phyloP scores from a whole-genome alignment of 2,113 vertebrate genomes.

The zebrafish (Danio rerio) region DNA sequence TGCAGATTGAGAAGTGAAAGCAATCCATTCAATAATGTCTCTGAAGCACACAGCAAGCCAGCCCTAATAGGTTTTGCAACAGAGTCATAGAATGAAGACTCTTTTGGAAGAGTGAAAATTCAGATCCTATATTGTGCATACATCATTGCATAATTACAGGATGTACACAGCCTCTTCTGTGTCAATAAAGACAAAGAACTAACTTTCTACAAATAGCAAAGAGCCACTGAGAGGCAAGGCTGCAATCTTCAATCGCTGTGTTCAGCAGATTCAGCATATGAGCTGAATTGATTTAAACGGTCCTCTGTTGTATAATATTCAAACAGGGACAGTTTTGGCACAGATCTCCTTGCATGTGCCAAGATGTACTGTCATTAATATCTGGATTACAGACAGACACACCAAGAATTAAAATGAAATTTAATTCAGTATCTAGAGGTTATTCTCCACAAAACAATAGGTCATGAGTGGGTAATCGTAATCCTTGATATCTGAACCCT shows the following conservation, averaged over 20 bases:
- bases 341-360: constrained; percentile 57
- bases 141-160: constrained; percentile 2
- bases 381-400: constrained; percentile 66
- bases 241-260: constrained; percentile 36
- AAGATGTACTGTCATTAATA: constrained; percentile 63
- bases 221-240: constrained; percentile 44
- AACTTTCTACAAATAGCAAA: constrained; percentile 28
- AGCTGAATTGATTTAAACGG: constrained; percentile 56
- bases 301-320: background rate
- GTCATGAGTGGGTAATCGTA: background rate
- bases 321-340: constrained; percentile 60
- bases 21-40: too few species aligned
- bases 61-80: background rate
- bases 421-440: constrained; percentile 55
- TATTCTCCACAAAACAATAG: constrained; percentile 12
- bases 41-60: background rate
- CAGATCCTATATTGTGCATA: background rate
- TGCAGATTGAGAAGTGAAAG: too few species aligned
- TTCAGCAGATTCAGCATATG: constrained; percentile 52
- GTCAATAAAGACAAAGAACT: constrained; percentile 14
- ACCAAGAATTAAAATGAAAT: constrained; percentile 60
- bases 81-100: background rate
- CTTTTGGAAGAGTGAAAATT: background rate
- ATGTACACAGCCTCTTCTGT: constrained; percentile 4
- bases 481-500: too few species aligned